These are phyloP conservation scores for Nesoenas mayeri DNA, from an alignment of 2,113 vertebrate genomes.

Conservation along the genomic window DNA sequence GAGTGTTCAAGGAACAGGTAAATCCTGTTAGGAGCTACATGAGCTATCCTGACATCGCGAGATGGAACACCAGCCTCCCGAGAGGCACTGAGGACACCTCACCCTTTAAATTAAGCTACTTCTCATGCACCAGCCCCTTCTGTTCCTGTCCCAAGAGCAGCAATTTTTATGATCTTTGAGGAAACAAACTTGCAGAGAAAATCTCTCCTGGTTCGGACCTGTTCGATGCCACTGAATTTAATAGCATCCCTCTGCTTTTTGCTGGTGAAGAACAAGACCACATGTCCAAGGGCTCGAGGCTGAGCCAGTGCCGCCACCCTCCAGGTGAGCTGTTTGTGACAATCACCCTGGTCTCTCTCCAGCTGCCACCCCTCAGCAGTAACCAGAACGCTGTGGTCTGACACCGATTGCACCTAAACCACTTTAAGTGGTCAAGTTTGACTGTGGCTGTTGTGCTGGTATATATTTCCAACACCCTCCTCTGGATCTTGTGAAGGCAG, in stretches of 20 bases:
- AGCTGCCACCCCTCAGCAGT: rapidly evolving
- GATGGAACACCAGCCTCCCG: background rate
- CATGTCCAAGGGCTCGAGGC: background rate
- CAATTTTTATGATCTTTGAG: background rate
- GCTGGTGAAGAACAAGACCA: background rate
- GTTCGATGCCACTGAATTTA: background rate
- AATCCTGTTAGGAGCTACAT: background rate
- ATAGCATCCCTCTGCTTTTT: background rate
- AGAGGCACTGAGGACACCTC: background rate
- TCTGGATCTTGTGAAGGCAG: background rate
- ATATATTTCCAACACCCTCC: background rate
- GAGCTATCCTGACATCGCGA: background rate
- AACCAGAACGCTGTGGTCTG: background rate
- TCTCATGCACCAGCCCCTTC: background rate
- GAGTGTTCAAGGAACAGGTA: background rate
- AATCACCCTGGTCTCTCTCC: rapidly evolving
- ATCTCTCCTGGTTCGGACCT: background rate
- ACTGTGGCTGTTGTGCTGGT: rapidly evolving
- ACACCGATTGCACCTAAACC: background rate
- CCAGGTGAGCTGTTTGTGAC: background rate
- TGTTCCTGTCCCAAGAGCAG: background rate
- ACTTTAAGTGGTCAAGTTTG: rapidly evolving
- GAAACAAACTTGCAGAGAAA: background rate
- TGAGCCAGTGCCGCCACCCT: background rate
- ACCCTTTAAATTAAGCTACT: background rate